These are phyloP conservation scores for Megaustenia siamemsis DNA, from an alignment of 2,888 invertebrate species.

Conservation along the genomic window DNA sequence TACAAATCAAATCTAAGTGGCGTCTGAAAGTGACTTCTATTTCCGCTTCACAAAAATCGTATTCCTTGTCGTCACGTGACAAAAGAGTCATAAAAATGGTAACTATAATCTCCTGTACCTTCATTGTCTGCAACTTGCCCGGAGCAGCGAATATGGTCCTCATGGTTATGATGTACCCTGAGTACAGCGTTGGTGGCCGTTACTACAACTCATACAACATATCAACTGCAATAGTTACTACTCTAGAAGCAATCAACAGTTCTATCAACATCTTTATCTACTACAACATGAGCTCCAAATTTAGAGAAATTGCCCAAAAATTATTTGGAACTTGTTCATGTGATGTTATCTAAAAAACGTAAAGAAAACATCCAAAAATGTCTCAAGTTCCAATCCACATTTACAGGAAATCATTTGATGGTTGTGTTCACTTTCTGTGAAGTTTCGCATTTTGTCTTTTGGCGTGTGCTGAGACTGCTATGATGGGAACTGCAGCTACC, in stretches of 20 bases:
- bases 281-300: constrained; percentile 42
- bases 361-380: no score
- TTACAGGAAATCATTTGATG: no score
- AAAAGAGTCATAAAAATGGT: constrained; percentile 37
- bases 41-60: not conserved
- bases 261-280: constrained; percentile 42
- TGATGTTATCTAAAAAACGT: no score
- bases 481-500: no score
- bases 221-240: constrained; percentile 6
- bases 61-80: constrained; percentile 14
- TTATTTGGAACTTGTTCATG: no score
- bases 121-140: constrained; percentile 42
- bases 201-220: not conserved
- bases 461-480: no score
- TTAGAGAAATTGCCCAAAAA: no score
- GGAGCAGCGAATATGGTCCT: constrained; percentile 36
- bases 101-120: constrained; percentile 14
- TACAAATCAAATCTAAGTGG: constrained; percentile 40
- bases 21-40: not conserved
- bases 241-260: constrained; percentile 37
- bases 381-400: no score
- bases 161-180: constrained; percentile 43
- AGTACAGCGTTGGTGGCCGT: constrained; percentile 35
- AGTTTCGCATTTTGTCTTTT: no score
- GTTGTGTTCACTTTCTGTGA: no score